Base-by-base conservation (phyloP, 2,797 vertebrate species). In the Malurus leucopterus region DNA sequence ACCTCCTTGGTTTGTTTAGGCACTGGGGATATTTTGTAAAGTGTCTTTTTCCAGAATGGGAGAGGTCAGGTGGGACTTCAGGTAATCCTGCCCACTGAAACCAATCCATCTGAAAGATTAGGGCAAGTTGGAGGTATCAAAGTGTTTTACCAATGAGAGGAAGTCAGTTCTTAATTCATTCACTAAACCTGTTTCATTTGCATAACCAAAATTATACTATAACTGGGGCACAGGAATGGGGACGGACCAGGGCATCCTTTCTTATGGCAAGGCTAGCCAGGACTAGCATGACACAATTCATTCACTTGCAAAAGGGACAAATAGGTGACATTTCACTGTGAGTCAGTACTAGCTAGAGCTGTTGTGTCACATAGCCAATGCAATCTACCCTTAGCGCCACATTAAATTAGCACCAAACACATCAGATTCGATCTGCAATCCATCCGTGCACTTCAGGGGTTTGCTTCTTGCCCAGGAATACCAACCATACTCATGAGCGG, bases 1-100 rank as follows among this genome's bases (percentile, higher is more conserved):
- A 83, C 69, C 77, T 93, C 65, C 65, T 90, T 82, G 69, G 9
- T 88, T 92, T 85, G 44, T 80, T 55, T 88, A 88, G 92, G 50
- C 90, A 93, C 91, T 88, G 82, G 91, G 57, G 90, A 91, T 93
- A 23, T 90, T 90, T 94, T 91, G 26, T 84, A 78, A 91, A n/a
- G 68, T 92, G 89, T 82, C 80, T 88, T 13, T 74, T 61, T 63
- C 18, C 65, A 91, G 64, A 91, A 74, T 53, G 58, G 55, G 72
- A 86, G 34, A 43, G 68, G 49, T 89, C 51, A 82, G 44, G 1
- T 75, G 79, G 84, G 38, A 44, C 71, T 92, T 34, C 53, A 86
- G 78, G 38, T 76, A 59, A 36, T 88, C 53, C 68, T 85, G 40
- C 76, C 69, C 61, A 40, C 53, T 15, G 3, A 83, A 88, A 73